Evolutionary conservation across 2,113 vertebrate genomes (phyloP).

Genomic region (Ciconia stormi): DNA sequence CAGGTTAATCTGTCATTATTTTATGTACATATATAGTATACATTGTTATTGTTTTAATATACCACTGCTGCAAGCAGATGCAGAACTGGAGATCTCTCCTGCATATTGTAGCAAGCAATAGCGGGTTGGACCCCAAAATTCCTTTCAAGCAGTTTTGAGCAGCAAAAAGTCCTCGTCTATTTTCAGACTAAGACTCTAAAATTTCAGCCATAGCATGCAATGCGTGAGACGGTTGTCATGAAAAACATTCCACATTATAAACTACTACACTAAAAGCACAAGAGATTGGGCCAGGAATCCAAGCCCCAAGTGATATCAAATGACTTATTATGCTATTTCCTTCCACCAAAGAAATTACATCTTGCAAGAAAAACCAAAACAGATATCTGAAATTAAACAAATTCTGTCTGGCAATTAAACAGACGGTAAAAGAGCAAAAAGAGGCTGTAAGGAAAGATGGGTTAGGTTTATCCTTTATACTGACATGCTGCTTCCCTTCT

Average conservation of each 20-base stretch:
- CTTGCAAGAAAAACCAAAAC: conserved; percentile 59
- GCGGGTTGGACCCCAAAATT: not conserved
- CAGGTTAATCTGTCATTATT: not conserved
- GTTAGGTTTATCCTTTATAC: not conserved
- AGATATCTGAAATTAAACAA: conserved; percentile 55
- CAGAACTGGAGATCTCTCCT: not conserved
- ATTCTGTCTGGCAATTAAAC: conserved; percentile 47
- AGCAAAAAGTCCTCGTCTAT: not conserved
- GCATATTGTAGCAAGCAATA: not conserved
- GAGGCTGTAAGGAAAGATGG: not conserved
- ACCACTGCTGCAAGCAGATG: not conserved
- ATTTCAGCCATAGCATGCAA: conserved; percentile 47
- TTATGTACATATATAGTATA: not conserved
- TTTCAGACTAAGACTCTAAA: conserved; percentile 42
- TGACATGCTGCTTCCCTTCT: not conserved
- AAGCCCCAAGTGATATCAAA: conserved; percentile 61
- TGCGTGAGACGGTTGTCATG: conserved; percentile 58
- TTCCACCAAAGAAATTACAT: conserved; percentile 57
- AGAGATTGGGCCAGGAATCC: conserved; percentile 52
- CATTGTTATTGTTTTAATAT: not conserved
- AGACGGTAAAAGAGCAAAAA: not conserved
- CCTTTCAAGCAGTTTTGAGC: not conserved
- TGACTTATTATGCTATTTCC: conserved; percentile 60
- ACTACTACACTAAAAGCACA: conserved; percentile 54
- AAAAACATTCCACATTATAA: conserved; percentile 63